Evolutionary conservation across 2,888 invertebrate species (phyloP).

Genomic region (Acheta domesticus): DNA sequence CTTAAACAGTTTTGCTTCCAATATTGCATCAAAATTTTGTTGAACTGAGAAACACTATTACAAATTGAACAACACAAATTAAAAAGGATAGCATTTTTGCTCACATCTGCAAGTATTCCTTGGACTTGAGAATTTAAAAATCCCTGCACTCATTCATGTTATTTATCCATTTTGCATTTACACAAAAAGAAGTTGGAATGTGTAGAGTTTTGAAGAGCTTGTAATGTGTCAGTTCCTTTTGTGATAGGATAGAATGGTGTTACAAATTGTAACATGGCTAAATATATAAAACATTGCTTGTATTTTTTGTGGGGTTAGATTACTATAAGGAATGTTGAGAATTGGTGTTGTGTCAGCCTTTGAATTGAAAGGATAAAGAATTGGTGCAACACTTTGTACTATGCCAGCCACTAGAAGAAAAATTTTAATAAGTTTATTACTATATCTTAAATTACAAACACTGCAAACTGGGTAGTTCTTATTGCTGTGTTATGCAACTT

Average conservation of each 20-base stretch:
- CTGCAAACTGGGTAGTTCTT: constrained; percentile 5
- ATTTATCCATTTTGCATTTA: constrained; percentile 11
- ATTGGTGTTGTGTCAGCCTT: neutral
- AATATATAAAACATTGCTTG: neutral
- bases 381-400: neutral
- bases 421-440: neutral
- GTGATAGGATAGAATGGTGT: constrained; percentile 5
- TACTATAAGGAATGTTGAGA: neutral
- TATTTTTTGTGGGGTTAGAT: neutral
- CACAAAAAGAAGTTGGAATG: neutral
- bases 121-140: neutral
- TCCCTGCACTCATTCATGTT: neutral
- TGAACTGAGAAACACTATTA: too few species aligned
- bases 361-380: neutral
- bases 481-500: neutral
- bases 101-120: neutral
- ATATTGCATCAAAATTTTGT: too few species aligned
- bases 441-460: neutral
- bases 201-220: neutral
- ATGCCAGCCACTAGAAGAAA: neutral
- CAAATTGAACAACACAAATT: too few species aligned
- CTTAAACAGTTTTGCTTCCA: too few species aligned
- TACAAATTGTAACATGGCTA: neutral
- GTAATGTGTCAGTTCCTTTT: neutral
- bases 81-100: neutral